Evolutionary conservation across 2,113 vertebrate genomes (phyloP).

Genomic region (Rhabdornis inornatus): DNA sequence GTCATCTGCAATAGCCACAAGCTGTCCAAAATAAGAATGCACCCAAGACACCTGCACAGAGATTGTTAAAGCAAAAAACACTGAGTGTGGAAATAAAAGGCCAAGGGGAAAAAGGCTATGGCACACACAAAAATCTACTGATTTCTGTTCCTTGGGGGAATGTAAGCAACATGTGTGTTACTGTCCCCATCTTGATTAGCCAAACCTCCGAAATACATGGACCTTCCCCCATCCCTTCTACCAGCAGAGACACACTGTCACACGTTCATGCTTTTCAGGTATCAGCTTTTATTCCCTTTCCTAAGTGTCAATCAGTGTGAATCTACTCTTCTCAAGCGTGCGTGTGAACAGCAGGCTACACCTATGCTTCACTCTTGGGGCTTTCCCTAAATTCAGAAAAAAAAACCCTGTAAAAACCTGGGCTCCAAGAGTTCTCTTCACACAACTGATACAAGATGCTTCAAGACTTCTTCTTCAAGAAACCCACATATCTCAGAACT

Average conservation of each 20-base stretch:
- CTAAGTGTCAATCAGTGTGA: background rate
- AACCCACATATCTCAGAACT: conserved; percentile 3
- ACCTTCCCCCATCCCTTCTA: background rate
- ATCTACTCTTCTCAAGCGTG: background rate
- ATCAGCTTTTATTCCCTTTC: background rate
- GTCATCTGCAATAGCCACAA: background rate
- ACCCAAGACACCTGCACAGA: background rate
- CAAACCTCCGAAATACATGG: background rate
- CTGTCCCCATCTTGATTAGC: background rate
- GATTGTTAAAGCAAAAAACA: background rate
- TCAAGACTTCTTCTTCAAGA: conserved; percentile 18
- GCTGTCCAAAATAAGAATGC: background rate
- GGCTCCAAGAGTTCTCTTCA: background rate
- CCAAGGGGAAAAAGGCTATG: background rate
- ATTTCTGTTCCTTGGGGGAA: background rate
- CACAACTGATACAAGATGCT: background rate
- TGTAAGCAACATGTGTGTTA: rapidly evolving
- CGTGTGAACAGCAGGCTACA: background rate
- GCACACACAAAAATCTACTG: background rate
- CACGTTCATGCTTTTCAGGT: rapidly evolving
- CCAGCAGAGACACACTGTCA: background rate
- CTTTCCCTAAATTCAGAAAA: background rate
- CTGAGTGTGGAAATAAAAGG: background rate
- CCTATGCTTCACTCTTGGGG: background rate
- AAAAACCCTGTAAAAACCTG: background rate